phyloP scores from a whole-genome alignment of 2,113 vertebrate species.

The Takifugu bimaculatus region DNA sequence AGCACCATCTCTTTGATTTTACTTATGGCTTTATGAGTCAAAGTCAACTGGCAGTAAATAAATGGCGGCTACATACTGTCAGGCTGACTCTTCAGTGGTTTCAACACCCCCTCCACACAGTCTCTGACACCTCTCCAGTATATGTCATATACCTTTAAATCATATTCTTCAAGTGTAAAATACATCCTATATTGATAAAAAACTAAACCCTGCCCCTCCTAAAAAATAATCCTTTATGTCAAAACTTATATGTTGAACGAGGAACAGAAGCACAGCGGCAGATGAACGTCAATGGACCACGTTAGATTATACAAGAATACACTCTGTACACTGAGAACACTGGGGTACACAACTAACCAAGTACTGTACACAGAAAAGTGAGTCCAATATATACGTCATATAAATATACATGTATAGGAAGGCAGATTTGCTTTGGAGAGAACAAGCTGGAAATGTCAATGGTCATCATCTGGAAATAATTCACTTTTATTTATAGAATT shows the following conservation, averaged over 20 bases:
- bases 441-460: slow-evolving; percentile 13
- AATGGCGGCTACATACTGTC: slow-evolving; percentile 51
- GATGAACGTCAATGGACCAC: slow-evolving; percentile 60
- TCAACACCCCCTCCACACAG: slow-evolving; percentile 1
- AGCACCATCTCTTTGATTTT: slow-evolving; percentile 20
- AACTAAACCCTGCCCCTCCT: slow-evolving; percentile 30
- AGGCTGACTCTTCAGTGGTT: slow-evolving; percentile 11
- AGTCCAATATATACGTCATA: slow-evolving; percentile 51
- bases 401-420: slow-evolving; percentile 50
- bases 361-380: slow-evolving; percentile 58
- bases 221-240: slow-evolving; percentile 59
- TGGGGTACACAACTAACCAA: slow-evolving; percentile 59
- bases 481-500: slow-evolving; percentile 3
- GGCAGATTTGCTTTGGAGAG: slow-evolving; percentile 52
- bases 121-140: slow-evolving; percentile 18
- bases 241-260: slow-evolving; percentile 61
- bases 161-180: slow-evolving; percentile 35
- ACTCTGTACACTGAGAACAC: slow-evolving; percentile 63
- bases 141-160: slow-evolving; percentile 16
- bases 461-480: slow-evolving; percentile 1
- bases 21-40: slow-evolving; percentile 50
- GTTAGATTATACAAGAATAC: slow-evolving; percentile 59
- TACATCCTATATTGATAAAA: slow-evolving; percentile 38
- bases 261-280: slow-evolving; percentile 57
- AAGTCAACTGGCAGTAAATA: slow-evolving; percentile 45